Percentiles rank a stretch among this genome's conserved stretches.
phyloP scores from a whole-genome alignment of 2,797 vertebrate species.

The Tauraco hartlaubi region DNA sequence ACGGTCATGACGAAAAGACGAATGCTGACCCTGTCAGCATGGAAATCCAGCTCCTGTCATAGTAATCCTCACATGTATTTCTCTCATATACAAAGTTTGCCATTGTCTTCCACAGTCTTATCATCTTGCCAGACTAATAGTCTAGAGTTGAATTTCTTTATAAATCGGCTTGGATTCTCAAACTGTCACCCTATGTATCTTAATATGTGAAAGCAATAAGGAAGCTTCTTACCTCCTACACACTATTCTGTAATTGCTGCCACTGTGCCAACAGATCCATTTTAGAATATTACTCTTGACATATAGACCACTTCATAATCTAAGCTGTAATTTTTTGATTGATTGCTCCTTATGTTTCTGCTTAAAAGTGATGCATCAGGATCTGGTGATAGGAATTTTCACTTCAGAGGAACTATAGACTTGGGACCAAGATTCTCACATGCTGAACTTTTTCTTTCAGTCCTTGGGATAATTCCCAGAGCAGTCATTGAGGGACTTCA shows the following conservation, averaged over 20 bases:
- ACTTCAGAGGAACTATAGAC: not conserved
- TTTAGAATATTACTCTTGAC: conserved; percentile 15
- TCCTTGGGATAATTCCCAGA: not conserved
- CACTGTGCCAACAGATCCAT: conserved; percentile 1
- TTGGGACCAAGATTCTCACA: not conserved
- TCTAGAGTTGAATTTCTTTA: not conserved
- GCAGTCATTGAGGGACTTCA: not conserved
- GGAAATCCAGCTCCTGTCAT: not conserved
- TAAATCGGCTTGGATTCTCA: not conserved
- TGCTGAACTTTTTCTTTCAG: not conserved
- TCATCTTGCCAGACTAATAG: not conserved
- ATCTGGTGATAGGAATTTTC: not conserved
- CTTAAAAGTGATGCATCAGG: not conserved
- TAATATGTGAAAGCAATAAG: not conserved
- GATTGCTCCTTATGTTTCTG: not conserved
- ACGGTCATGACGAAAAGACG: not conserved
- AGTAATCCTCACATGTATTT: not conserved
- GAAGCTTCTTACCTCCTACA: conserved; percentile 2
- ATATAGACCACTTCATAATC: not conserved
- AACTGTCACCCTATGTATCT: not conserved
- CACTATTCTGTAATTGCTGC: not conserved
- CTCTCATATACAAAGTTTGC: not conserved
- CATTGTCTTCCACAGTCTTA: not conserved
- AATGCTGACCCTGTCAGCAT: not conserved
- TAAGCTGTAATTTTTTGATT: not conserved